Evolutionary conservation across 2,113 vertebrate species (phyloP).

Genomic region (Arizona elegans): DNA sequence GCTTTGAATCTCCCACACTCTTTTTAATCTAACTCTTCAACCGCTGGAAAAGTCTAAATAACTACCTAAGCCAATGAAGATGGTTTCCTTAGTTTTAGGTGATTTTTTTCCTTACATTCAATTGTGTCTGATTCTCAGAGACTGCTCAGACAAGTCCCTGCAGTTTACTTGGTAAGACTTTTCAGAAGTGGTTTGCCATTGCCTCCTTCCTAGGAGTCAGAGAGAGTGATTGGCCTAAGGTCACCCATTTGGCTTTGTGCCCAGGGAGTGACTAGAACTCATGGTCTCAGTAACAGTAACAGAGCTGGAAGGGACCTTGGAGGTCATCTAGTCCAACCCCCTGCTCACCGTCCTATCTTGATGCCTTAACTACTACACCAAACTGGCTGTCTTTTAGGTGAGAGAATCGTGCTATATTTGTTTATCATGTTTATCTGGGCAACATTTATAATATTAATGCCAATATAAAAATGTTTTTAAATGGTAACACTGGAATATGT

Average conservation of each 20-base stretch:
- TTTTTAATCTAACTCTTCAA: conserved; percentile 3
- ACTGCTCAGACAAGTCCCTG: neutral
- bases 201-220: neutral
- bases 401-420: neutral
- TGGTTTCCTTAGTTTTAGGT: neutral
- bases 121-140: neutral
- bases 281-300: neutral
- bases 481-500: neutral
- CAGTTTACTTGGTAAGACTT: neutral
- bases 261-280: neutral
- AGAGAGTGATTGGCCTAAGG: neutral
- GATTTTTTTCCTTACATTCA: neutral
- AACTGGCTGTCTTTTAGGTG: neutral
- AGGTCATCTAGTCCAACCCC: too few relatives aligned
- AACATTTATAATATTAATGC: neutral
- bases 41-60: neutral
- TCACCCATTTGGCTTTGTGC: neutral
- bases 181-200: neutral
- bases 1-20: conserved; percentile 19
- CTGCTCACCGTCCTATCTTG: neutral
- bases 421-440: neutral
- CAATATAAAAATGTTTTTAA: neutral
- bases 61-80: neutral
- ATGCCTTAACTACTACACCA: too few relatives aligned
- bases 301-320: too few relatives aligned